phyloP scores from a whole-genome alignment of 2,888 invertebrate species.

The Eristalis pertinax region DNA sequence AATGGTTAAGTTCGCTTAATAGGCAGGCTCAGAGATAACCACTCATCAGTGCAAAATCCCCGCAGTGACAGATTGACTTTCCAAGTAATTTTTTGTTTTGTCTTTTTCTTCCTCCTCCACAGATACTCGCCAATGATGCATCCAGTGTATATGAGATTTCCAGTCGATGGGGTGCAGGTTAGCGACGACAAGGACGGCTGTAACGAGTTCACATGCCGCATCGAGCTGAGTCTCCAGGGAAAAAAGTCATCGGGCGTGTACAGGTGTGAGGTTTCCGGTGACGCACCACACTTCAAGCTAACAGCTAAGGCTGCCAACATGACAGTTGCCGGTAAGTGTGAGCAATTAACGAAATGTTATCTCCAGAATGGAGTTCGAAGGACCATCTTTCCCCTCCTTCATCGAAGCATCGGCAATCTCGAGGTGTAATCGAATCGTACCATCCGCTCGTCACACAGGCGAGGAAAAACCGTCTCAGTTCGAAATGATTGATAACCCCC shows the following conservation, averaged over 20 bases:
- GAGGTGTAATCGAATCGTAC: background rate
- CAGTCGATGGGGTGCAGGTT: conserved; percentile 77
- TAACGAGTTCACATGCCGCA: conserved; percentile 79
- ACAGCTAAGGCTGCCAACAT: conserved; percentile 83
- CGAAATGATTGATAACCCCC: background rate
- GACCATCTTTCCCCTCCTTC: background rate
- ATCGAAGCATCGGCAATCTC: no score
- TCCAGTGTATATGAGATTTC: conserved; percentile 78
- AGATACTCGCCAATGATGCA: conserved; percentile 79
- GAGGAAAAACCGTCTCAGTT: background rate
- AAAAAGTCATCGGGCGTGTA: conserved; percentile 82
- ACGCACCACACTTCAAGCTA: conserved; percentile 84
- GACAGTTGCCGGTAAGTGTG: conserved; percentile 83
- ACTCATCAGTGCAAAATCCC: no score
- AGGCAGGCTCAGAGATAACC: no score
- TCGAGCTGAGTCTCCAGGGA: conserved; percentile 78
- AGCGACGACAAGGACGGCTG: conserved; percentile 77
- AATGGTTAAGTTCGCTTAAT: no score
- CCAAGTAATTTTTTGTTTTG: background rate
- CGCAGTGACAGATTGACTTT: no score
- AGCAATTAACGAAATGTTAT: no score
- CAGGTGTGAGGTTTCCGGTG: conserved; percentile 84
- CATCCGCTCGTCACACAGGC: background rate
- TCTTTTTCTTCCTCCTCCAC: conserved; percentile 4
- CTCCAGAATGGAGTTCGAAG: no score